Base-by-base conservation (phyloP, 2,113 vertebrate genomes). In the Rostratula benghalensis region DNA sequence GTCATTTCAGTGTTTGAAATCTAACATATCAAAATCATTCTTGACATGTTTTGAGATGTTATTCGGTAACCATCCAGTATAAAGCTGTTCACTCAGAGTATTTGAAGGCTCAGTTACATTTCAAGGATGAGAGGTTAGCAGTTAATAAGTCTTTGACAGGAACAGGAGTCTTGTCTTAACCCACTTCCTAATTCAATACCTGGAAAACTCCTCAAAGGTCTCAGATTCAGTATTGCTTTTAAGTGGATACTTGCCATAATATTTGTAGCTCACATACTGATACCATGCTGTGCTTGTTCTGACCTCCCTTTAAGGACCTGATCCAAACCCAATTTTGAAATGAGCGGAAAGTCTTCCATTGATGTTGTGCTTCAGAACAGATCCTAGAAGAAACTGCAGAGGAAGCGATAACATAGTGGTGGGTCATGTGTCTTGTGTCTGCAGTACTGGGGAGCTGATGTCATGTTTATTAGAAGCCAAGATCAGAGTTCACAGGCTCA, bases 401-500 rank as follows among this genome's bases (percentile, higher is more conserved):
- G 95, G 94, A 95, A 95, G 93, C 3, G 81, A 90, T 93, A 94
- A 92, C 89, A 80, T 67, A 64, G 83, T 56, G 79, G 94, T 96
- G 70, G 95, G 96, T 97, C 94, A 92, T 93, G 95, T 64, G 24
- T 96, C 96, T 96, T 92, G 91, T 94, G 95, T 96, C 93, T 97
- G 95, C 89, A 94, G 81, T 89, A 24, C 91, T 87, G 82, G 94
- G 88, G 92, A 96, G 77, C 91, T 95, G 95, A 97, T 96, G 97
- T 97, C 94, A 97, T 95, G 95, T 97, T 97, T 97, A 97, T 93
- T 96, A 89, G 94, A 97, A 96, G 87, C 77, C 95, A 94, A 93
- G 95, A 97, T 97, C 96, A 97, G 96, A 97, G 95, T 97, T 97
- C 95, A 97, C 93, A 96, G 90, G 77, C 96, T 95, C 95, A 97